A percentile compares a stretch with the other conserved stretches of the same genome.
Evolutionary conservation across 2,797 vertebrate species (phyloP).

Genomic region (Eulemur mongoz): DNA sequence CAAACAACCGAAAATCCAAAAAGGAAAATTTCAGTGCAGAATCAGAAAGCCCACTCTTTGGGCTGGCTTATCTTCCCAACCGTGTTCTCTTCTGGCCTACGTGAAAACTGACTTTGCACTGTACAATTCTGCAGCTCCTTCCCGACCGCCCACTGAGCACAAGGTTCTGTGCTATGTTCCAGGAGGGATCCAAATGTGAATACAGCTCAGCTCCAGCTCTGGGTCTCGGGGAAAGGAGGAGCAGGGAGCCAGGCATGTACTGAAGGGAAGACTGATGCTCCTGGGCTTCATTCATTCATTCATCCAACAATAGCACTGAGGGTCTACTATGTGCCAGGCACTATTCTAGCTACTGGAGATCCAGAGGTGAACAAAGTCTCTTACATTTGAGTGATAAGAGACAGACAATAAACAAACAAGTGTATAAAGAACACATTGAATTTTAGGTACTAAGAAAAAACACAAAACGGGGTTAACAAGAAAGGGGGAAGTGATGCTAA

Average conservation of each 20-base stretch:
- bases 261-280: not conserved
- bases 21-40: not conserved
- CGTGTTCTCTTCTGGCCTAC: not conserved
- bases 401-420: not conserved
- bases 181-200: not conserved
- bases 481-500: not conserved
- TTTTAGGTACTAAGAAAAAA: not conserved
- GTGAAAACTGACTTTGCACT: not conserved
- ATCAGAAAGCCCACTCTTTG: not conserved
- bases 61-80: not conserved
- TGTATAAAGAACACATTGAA: not conserved
- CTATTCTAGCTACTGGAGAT: not conserved
- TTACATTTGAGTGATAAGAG: not conserved
- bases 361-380: not conserved
- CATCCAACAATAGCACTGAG: not conserved
- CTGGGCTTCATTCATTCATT: not conserved
- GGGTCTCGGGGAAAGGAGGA: not conserved
- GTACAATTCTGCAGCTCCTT: not conserved
- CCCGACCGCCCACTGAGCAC: not conserved
- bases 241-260: not conserved
- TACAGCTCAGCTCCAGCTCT: not conserved
- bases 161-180: not conserved
- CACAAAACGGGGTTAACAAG: not conserved
- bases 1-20: not conserved
- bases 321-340: not conserved